Conservation (phyloP, 2,888 invertebrate species). For the Archips xylosteana region DNA sequence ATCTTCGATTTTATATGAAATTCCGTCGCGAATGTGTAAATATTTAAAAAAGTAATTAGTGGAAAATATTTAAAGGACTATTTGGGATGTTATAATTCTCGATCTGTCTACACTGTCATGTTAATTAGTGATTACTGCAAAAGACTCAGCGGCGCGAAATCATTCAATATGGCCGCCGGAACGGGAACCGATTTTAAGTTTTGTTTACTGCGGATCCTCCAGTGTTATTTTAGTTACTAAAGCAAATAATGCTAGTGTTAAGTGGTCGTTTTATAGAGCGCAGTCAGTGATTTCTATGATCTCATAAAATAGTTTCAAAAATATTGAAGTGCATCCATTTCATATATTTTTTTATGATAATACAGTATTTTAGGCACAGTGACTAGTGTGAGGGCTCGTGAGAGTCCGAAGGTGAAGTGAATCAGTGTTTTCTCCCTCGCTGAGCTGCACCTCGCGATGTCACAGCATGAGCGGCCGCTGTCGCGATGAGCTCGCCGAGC, state of each 20-base stretch:
- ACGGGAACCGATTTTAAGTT: slow-evolving; percentile 51
- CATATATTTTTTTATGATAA: slow-evolving; percentile 42
- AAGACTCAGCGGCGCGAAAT: slow-evolving; percentile 50
- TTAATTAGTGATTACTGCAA: slow-evolving; percentile 38
- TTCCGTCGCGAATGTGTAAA: slow-evolving; percentile 22
- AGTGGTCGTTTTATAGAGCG: slow-evolving; percentile 45
- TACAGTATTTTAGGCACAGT: slow-evolving; percentile 12
- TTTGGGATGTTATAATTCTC: slow-evolving; percentile 25
- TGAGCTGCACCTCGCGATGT: slow-evolving; percentile 65
- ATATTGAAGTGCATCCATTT: slow-evolving; percentile 25
- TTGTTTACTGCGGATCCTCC: slow-evolving; percentile 59
- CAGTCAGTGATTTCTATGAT: slow-evolving; percentile 48
- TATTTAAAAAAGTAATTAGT: slow-evolving; percentile 15
- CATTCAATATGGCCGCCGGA: slow-evolving; percentile 70
- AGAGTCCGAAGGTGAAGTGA: slow-evolving; percentile 5
- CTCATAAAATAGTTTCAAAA: slow-evolving; percentile 9
- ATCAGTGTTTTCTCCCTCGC: slow-evolving; percentile 37
- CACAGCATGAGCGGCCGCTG: slow-evolving; percentile 71
- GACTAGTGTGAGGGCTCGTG: slow-evolving; percentile 15
- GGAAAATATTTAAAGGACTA: slow-evolving; percentile 4
- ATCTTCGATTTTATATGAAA: slow-evolving; percentile 7
- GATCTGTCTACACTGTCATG: slow-evolving; percentile 26
- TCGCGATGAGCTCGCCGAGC: slow-evolving; percentile 70
- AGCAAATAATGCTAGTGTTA: slow-evolving; percentile 43
- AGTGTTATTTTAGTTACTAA: slow-evolving; percentile 46